Evolutionary conservation across 2,113 vertebrate species (phyloP).

Genomic region (Hippocampus comes): DNA sequence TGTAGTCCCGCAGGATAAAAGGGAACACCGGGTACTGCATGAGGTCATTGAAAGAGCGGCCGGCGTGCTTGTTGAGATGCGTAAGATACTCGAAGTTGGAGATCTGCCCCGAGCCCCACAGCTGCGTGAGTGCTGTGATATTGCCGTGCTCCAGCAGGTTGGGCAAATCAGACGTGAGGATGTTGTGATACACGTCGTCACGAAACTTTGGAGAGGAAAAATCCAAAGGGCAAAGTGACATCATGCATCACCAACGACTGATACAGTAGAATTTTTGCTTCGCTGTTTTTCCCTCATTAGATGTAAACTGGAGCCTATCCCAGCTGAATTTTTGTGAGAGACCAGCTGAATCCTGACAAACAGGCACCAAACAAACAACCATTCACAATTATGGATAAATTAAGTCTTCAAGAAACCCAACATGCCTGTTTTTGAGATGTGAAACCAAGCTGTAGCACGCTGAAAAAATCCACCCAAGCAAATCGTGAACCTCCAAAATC

Average conservation of each 20-base stretch:
- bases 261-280: too few species aligned
- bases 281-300: neutral
- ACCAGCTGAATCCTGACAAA: too few species aligned
- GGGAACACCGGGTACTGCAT: conserved; percentile 99
- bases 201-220: conserved; percentile 77
- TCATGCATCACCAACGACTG: neutral
- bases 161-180: conserved; percentile 90
- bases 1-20: conserved; percentile 92
- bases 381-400: too few species aligned
- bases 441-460: neutral
- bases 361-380: too few species aligned
- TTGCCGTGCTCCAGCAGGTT: conserved; percentile 97
- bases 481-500: neutral
- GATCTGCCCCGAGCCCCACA: conserved; percentile 96
- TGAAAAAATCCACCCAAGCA: neutral
- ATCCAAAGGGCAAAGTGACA: neutral
- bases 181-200: conserved; percentile 94
- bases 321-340: too few species aligned
- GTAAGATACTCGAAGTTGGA: conserved; percentile 98
- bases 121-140: conserved; percentile 90
- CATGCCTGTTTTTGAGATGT: neutral
- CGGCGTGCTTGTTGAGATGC: conserved; percentile 96
- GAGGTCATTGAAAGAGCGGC: conserved; percentile 96
- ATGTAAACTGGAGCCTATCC: neutral
- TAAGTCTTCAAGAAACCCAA: neutral